Conservation (phyloP, 2,797 vertebrate species). For the Carcharodon carcharias region DNA sequence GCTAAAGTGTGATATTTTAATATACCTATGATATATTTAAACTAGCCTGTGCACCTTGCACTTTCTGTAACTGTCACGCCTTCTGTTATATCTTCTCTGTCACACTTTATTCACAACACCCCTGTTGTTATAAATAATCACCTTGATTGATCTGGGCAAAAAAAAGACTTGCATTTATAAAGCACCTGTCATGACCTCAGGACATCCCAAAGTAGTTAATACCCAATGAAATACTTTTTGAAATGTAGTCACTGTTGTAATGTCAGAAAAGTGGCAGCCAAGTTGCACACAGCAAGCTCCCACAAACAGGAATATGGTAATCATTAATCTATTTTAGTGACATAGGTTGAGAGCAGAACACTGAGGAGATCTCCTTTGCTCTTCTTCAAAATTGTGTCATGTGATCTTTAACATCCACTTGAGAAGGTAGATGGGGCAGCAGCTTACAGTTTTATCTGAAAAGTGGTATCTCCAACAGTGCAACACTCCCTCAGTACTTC, state of each 20-base stretch:
- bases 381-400: neutral
- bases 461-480: neutral
- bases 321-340: neutral
- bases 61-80: neutral
- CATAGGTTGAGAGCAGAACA: no score
- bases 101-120: neutral
- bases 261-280: neutral
- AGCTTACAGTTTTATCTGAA: neutral
- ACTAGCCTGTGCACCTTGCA: neutral
- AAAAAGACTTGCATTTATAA: neutral
- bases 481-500: neutral
- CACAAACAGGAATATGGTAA: neutral
- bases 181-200: neutral
- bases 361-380: neutral
- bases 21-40: neutral
- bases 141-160: neutral
- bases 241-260: neutral
- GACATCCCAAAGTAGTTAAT: neutral
- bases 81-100: neutral
- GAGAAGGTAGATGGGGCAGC: neutral
- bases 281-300: neutral
- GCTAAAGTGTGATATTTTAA: neutral
- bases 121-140: neutral
- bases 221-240: neutral
- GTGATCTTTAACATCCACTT: neutral